Percentiles rank a stretch among this genome's conserved stretches.
phyloP scores from a whole-genome alignment of 2,113 vertebrate species.

The Poeciliopsis retropinna region DNA sequence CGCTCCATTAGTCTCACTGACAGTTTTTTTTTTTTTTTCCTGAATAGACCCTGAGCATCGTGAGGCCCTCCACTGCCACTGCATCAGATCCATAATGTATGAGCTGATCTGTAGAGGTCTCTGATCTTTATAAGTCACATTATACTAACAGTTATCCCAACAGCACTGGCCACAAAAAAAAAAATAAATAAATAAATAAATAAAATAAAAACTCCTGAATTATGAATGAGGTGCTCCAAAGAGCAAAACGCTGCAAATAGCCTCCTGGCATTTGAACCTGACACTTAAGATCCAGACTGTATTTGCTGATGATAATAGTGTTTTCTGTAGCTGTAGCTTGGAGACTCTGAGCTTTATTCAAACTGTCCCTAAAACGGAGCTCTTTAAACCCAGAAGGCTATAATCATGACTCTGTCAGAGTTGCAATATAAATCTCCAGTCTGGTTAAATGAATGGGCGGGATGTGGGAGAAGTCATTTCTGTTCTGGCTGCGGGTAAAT shows the following conservation, averaged over 20 bases:
- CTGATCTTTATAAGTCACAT: conserved; percentile 69
- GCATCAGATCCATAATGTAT: conserved; percentile 66
- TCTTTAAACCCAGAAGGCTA: conserved; percentile 33
- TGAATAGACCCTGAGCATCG: conserved; percentile 47
- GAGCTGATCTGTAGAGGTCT: conserved; percentile 53
- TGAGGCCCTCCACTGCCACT: conserved; percentile 5
- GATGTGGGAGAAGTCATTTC: conserved; percentile 55
- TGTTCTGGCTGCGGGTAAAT: conserved; percentile 4
- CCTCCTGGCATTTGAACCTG: conserved; percentile 28
- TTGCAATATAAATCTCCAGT: conserved; percentile 52
- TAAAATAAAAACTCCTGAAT: conserved; percentile 63
- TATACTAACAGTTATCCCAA: conserved; percentile 63
- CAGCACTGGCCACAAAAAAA: conserved; percentile 40
- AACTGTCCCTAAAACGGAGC: conserved; percentile 31
- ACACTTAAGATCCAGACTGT: conserved; percentile 14
- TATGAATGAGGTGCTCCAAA: conserved; percentile 64
- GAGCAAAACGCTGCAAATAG: conserved; percentile 23
- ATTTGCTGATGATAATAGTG: conserved; percentile 35
- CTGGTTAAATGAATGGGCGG: conserved; percentile 49
- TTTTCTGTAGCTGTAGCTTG: conserved; percentile 27
- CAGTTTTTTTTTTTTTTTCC: conserved; percentile 15
- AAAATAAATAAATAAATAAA: too few species aligned
- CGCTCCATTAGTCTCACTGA: conserved; percentile 25
- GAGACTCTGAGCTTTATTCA: conserved; percentile 16
- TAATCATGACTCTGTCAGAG: conserved; percentile 54